Evolutionary conservation across 2,113 vertebrate species (phyloP), one percentile per base, ranked within the genome.

Genomic region (Lynx canadensis): DNA sequence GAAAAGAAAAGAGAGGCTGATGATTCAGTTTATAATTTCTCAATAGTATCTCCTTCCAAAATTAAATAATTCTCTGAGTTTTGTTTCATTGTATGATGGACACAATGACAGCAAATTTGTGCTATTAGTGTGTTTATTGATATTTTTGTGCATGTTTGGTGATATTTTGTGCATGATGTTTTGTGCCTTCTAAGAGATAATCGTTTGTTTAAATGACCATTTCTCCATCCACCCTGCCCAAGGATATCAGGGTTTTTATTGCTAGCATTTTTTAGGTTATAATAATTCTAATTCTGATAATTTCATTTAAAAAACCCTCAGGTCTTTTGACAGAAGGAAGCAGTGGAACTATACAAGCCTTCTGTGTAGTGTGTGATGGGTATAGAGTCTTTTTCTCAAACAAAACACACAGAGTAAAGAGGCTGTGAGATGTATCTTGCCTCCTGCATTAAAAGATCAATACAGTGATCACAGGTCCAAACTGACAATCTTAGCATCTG

Each of bases 11-110:
- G 7, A 41, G 31, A 68, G 13, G 86, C 48, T 97, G 82, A 57
- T 97, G 94, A 89, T 85, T 98, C 48, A 33, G 7, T 55, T 78
- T 88, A 50, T 92, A 95, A 93, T 36, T 74, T 94, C 5, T 18
- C 76, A 11, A 69, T 87, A 11, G 1, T 82, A 52, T 97, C 36
- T 78, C 21, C 41, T 83, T 69, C 84, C 60, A 33, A 95, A 16
- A 66, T 55, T 76, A 95, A 41, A 79, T 57, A 66, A 74, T 65
- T 97, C 12, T 19, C 29, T 10, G 16, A 60, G 48, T 89, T 81
- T 81, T 81, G 80, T 89, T 74, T 25, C 57, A 36, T 87, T 96
- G 71, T 5, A 63, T 11, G 3, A 41, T 12, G 55, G 92, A 55
- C 36, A 68, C 45, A 86, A n/a, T 19, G 93, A 81, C 27, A 95